Base-by-base conservation (phyloP, 2,113 vertebrate genomes). In the Gymnorhina tibicen region DNA sequence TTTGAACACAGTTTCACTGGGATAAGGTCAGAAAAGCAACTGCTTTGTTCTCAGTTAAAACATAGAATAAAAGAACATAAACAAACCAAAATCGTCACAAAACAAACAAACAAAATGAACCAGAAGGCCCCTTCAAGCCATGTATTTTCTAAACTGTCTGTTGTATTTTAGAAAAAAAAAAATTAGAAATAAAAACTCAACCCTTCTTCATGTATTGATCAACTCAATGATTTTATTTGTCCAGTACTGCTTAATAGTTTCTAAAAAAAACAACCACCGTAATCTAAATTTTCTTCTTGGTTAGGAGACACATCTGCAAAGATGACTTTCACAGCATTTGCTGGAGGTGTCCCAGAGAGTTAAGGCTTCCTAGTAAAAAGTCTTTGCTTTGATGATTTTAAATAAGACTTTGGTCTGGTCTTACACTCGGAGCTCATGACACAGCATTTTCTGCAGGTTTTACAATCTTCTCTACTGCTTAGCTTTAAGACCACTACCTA, bases 1-100 rank as follows among this genome's bases (percentile, higher is more conserved):
- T 96, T 93, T 93, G 82, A 96, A 92, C 87, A 75, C 10, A 23
- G 32, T 58, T 90, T 93, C 88, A 92, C 32, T 83, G 42, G 59
- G 75, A 77, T 75, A 88, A 93, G 83, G 91, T 88, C 85, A 94
- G 62, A 76, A 84, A 88, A 77, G 55, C 23, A 86, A 58, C n/a
- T 80, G 58, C 94, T 95, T 96, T 95, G 88, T 95, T 94, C 88
- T 95, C 90, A 83, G 53, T 73, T 92, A 66, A 83, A 93, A 79
- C 50, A 70, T 16, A 82, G 89, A 82, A 64, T 14, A 42, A 88
- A 78, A 55, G 17, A 58, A 78, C 56, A 52, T 14, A 91, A 96
- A 67, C 4, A 55, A 56, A 60, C 11, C 6, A 20, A 66, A 55
- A 24, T 2, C 15, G 5, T 39, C 35, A 39, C 8, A 46, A 78